Conservation (phyloP, 2,113 vertebrate genomes). For the Dolichallabes microphthalmus region DNA sequence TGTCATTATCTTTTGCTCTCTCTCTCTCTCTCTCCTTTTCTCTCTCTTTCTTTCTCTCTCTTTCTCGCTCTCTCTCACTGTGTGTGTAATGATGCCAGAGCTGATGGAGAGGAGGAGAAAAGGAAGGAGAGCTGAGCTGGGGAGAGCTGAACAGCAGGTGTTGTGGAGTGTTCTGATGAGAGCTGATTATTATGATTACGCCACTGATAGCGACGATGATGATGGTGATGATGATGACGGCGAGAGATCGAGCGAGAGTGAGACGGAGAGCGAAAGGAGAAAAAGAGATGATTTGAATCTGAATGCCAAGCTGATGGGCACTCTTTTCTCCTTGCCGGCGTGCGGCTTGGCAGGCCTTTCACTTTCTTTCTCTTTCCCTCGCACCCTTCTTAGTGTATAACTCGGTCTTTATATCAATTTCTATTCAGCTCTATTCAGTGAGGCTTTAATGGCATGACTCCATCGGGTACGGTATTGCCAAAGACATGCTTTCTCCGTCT, state of each 20-base stretch:
- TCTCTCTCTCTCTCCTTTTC: not conserved
- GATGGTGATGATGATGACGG: conserved; percentile 58
- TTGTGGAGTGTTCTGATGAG: conserved; percentile 47
- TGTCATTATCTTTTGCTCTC: not conserved
- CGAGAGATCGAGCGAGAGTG: conserved; percentile 45
- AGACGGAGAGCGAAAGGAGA: conserved; percentile 53
- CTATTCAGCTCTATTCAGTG: not conserved
- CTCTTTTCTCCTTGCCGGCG: conserved; percentile 28
- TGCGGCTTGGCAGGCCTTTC: conserved; percentile 25
- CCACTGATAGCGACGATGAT: conserved; percentile 54
- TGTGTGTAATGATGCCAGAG: conserved; percentile 29
- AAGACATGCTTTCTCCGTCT: not conserved
- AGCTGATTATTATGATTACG: conserved; percentile 58
- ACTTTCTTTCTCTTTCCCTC: not conserved
- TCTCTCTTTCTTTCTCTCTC: not conserved
- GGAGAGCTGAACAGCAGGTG: conserved; percentile 52
- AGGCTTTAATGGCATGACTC: not conserved
- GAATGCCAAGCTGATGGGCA: conserved; percentile 45
- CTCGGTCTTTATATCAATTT: not conserved
- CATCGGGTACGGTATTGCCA: not conserved
- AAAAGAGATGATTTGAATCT: conserved; percentile 57
- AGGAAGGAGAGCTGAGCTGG: conserved; percentile 32
- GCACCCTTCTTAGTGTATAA: not conserved
- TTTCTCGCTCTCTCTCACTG: not conserved
- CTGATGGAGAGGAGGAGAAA: conserved; percentile 7